These are phyloP conservation scores for Ladona fulva DNA, from an alignment of 1,140 invertebrate species.

Conservation along the genomic window DNA sequence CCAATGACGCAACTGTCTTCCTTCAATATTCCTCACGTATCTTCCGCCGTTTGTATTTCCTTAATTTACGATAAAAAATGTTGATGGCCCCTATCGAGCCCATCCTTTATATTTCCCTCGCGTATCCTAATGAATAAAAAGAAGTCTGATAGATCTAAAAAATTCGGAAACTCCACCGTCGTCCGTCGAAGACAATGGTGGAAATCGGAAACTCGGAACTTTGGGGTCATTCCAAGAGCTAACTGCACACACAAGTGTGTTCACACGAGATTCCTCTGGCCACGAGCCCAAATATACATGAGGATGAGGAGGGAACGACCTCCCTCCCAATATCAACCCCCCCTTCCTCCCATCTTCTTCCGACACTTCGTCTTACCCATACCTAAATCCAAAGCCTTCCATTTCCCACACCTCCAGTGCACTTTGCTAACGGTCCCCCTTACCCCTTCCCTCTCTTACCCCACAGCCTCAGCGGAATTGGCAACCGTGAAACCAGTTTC, in stretches of 20 bases:
- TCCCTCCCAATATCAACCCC: neutral
- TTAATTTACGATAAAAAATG: too few species aligned
- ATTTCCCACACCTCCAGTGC: neutral
- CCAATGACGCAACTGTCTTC: too few species aligned
- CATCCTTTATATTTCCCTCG: too few species aligned
- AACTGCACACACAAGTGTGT: neutral
- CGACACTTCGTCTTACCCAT: neutral
- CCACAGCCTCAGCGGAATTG: neutral
- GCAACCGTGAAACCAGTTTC: conserved; percentile 7
- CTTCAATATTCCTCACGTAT: too few species aligned
- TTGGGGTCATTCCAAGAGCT: neutral
- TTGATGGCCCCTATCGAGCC: too few species aligned
- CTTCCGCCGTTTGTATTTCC: too few species aligned
- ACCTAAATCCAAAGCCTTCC: neutral
- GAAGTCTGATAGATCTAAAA: too few species aligned
- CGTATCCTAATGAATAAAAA: too few species aligned
- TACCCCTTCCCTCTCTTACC: neutral
- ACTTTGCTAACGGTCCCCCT: neutral
- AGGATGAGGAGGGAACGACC: neutral
- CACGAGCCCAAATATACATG: neutral
- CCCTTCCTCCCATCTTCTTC: neutral
- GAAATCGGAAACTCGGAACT: neutral
- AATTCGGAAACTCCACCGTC: too few species aligned
- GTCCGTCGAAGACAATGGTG: neutral
- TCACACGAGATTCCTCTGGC: neutral